Percentiles rank a stretch among this genome's conserved stretches.
These are phyloP conservation scores for Acanthurus tractus DNA, from an alignment of 2,797 vertebrate species.

Conservation along the genomic window DNA sequence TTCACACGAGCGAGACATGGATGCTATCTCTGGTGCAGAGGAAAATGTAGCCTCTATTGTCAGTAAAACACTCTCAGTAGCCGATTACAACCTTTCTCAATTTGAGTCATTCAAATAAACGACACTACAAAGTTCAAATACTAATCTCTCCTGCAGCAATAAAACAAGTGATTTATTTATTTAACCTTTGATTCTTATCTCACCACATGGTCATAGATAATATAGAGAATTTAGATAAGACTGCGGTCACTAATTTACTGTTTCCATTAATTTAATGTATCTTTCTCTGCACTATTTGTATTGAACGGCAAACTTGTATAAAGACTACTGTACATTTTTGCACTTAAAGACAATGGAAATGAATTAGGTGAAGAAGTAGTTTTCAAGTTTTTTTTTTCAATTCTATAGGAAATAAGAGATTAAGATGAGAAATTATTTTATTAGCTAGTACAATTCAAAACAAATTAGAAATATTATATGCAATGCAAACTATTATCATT, in stretches of 20 bases:
- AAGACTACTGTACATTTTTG: no score
- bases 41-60: conserved; percentile 1
- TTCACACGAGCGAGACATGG: conserved; percentile 6
- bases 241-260: conserved; percentile 4
- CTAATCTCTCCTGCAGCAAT: conserved; percentile 33
- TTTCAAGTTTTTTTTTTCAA: not conserved
- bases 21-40: no score
- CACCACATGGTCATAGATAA: conserved; percentile 43
- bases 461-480: not conserved
- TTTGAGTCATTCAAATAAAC: conserved; percentile 32
- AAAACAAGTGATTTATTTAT: conserved; percentile 37
- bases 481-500: no score
- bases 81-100: conserved; percentile 34
- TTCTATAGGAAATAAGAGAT: no score
- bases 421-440: conserved; percentile 10
- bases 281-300: no score
- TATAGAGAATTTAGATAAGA: conserved; percentile 57
- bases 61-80: conserved; percentile 28
- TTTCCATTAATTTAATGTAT: conserved; percentile 10
- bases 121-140: conserved; percentile 62
- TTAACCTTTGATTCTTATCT: conserved; percentile 40
- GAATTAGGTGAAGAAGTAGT: not conserved
- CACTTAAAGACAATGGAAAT: no score
- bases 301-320: no score
- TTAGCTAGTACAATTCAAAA: not conserved